These are phyloP conservation scores for Cryptocephalus moraei DNA, from an alignment of 2,888 invertebrate species.

Conservation along the genomic window DNA sequence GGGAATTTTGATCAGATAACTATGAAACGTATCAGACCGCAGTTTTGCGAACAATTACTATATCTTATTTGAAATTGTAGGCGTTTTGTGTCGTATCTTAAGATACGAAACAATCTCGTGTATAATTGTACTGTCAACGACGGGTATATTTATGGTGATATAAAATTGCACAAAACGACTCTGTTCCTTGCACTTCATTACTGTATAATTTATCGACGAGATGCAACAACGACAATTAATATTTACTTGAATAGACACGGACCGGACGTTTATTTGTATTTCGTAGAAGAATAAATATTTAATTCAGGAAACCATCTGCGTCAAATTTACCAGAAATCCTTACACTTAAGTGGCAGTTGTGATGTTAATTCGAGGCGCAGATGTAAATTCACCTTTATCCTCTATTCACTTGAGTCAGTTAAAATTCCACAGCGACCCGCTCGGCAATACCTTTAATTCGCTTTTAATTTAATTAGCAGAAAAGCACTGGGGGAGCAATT, in stretches of 20 bases:
- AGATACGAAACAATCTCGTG: background rate
- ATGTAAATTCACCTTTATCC: conserved; percentile 14
- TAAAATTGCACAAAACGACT: conserved; percentile 18
- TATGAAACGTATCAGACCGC: too few species aligned
- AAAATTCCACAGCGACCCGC: conserved; percentile 12
- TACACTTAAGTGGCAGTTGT: background rate
- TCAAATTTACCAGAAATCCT: too few species aligned
- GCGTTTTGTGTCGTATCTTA: too few species aligned
- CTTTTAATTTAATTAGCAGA: conserved; percentile 17
- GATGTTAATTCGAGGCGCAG: conserved; percentile 13
- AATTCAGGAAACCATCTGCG: too few species aligned
- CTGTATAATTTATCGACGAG: conserved; percentile 11
- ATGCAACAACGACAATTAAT: background rate
- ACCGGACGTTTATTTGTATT: too few species aligned
- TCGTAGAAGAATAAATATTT: too few species aligned
- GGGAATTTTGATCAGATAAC: too few species aligned
- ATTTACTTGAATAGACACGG: too few species aligned
- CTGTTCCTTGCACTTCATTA: conserved; percentile 11
- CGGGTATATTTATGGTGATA: conserved; percentile 19
- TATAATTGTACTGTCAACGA: conserved; percentile 20
- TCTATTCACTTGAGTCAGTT: conserved; percentile 1
- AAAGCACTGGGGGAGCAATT: conserved; percentile 16
- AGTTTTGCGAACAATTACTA: too few species aligned
- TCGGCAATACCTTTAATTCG: conserved; percentile 15
- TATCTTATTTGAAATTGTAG: too few species aligned